Evolutionary conservation across 2,888 invertebrate species (phyloP).

Genomic region (Thera britannica): DNA sequence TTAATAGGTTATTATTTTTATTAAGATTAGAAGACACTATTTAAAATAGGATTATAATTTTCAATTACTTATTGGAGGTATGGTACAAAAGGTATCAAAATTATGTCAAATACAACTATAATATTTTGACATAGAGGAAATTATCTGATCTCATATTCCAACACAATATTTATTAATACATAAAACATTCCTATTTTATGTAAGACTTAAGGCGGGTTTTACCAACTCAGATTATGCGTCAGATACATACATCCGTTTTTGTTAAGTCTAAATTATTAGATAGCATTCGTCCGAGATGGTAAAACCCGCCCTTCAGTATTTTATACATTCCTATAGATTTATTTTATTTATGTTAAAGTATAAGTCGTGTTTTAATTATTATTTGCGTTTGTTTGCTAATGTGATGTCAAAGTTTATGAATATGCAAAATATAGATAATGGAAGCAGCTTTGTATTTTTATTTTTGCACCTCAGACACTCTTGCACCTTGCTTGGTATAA

Average conservation of each 20-base stretch:
- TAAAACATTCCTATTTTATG: not conserved
- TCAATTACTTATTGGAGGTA: too few species aligned
- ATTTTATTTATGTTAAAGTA: not conserved
- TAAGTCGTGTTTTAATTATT: conserved; percentile 27
- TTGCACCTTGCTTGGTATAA: conserved; percentile 27
- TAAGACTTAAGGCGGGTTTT: not conserved
- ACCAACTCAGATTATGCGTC: too few species aligned
- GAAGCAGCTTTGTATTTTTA: conserved; percentile 72
- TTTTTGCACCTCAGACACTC: conserved; percentile 56
- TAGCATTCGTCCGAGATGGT: too few species aligned
- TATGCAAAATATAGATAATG: conserved; percentile 70
- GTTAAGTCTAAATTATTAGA: too few species aligned
- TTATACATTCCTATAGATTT: not conserved
- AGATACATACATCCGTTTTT: too few species aligned
- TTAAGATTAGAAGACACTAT: too few species aligned
- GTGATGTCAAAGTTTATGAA: conserved; percentile 54
- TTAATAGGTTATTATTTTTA: not conserved
- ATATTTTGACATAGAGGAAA: not conserved
- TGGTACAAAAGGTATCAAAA: not conserved
- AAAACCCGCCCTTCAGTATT: too few species aligned
- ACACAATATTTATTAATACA: not conserved
- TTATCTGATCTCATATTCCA: not conserved
- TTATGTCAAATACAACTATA: not conserved
- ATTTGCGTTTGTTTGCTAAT: conserved; percentile 52
- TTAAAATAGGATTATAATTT: too few species aligned